These are phyloP conservation scores for Ommatoiulus sabulosus DNA, from an alignment of 2,888 invertebrate species.

Conservation along the genomic window DNA sequence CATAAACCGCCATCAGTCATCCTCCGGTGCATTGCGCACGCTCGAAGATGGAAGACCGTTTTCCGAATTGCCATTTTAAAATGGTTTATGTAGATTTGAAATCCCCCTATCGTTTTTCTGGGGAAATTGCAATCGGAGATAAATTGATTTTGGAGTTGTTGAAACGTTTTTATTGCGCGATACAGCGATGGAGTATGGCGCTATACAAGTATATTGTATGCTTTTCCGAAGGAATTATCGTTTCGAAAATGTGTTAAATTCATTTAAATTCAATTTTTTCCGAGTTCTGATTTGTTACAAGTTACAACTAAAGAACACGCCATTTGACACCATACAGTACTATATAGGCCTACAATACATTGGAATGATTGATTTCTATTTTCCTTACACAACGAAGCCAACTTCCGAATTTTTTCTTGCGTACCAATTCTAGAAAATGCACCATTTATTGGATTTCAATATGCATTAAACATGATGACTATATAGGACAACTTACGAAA, in stretches of 20 bases:
- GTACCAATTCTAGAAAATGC: background rate
- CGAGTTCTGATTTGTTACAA: no score
- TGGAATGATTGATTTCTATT: background rate
- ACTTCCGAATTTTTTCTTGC: background rate
- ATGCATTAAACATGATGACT: slow-evolving; percentile 43
- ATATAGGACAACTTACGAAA: slow-evolving; percentile 8
- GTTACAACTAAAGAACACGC: no score
- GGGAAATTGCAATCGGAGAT: background rate
- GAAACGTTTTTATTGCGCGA: background rate
- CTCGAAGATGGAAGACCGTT: background rate
- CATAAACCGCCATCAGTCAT: slow-evolving; percentile 1
- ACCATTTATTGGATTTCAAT: slow-evolving; percentile 43
- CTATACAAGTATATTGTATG: background rate
- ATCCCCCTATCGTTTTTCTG: slow-evolving; percentile 12
- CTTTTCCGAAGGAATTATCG: background rate
- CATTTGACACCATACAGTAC: no score
- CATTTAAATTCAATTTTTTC: background rate
- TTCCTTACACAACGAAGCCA: background rate
- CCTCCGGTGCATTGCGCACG: background rate
- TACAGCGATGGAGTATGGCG: background rate
- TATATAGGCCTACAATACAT: background rate
- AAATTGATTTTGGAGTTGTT: slow-evolving; percentile 11
- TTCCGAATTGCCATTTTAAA: slow-evolving; percentile 17
- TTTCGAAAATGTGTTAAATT: background rate
- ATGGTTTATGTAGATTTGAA: slow-evolving; percentile 16